Evolutionary conservation across 1,140 invertebrate species (phyloP), one percentile per base, ranked within the genome.

Genomic region (Manduca sexta): DNA sequence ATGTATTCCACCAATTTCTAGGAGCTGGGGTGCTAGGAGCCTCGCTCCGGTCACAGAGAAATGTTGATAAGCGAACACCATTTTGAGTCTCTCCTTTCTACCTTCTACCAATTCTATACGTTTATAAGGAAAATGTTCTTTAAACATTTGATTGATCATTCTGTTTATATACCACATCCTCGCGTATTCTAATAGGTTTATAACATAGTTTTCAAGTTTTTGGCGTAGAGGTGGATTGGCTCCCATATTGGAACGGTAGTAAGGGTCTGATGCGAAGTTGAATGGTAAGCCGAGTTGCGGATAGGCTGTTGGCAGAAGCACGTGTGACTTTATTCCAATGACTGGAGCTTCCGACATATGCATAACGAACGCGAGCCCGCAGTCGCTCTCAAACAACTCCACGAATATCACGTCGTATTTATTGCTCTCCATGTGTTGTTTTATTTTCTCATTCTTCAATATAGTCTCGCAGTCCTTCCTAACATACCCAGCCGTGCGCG

Each of bases 1-100:
- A 35, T 45, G 44, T 1, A 35, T 37, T 3, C 44, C 44, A 15
- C 14, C 44, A 16, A 45, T 33, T 21, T 45, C 44, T 21, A 91
- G 80, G 8, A 91, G 65, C 30, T 84, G 84, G 0, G 91, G 90
- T 0, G 87, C 69, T n/a, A 87, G 48, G 1, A 91, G 81, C 17
- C 87, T 85, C 0, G 88, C 85, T 1, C 87, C 86, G 18, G 87
- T 89, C 3, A 91, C 55, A 1, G 88, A 88, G 56, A 88, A 89
- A 70, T 93, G 90, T 10, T 88, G 88, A 64, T 93, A 92, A 0
- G 88, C 81, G 31, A 93, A 87, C 39, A 92, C 62, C 38, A 92
- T 62, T 51, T 88, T 89, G 17, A 88, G 88, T 44, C 89, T 89
- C 37, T 85, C 66, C 35, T 43, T 86, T 0, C 72, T 86, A 10